Evolutionary conservation across 2,888 invertebrate species (phyloP), one percentile per base, ranked within the genome.

Genomic region (Anodontia alba): DNA sequence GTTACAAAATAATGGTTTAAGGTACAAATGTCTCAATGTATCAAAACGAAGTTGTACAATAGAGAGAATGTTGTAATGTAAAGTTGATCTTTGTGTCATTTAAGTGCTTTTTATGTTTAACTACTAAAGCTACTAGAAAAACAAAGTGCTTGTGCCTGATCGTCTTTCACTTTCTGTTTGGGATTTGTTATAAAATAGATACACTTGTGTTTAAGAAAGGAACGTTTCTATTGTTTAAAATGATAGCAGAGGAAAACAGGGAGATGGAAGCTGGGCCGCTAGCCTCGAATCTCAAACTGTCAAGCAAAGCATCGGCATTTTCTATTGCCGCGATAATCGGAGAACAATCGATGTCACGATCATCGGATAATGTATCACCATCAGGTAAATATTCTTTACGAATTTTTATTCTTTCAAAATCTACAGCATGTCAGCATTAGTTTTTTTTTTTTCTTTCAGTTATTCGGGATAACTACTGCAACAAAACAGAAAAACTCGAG

Each of bases 301-400:
- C 91, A 8, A 80, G 97, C 90, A 96, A 97, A 95, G 98, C 98
- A 95, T 98, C 98, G 88, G 98, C 98, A 96, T 98, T 98, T 96
- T 98, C 98, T 95, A 98, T 98, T 93, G 98, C 98, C 84, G 98
- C 98, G 92, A 98, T 98, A 95, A 98, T 98, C 98, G 91, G 90
- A 10, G 86, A 86, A 46, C 78, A 80, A 51, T 73, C 76, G 10
- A 26, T 80, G 38, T 66, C 77, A 33, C 54, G 86, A 31, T 68
- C 83, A 23, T 81, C 86, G 70, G 86, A 86, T 73, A 86, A 83
- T 62, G 81, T 80, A 10, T 86, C 86, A 17, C 85, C 85, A 26
- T 75, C 85, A 49, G 81, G 85, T 85, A 83, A 73, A 76, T 15
- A 12, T 38, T 38, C 38, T 38, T 38, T 38, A 5, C 5, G 38